phyloP scores from a whole-genome alignment of 2,888 invertebrate species.

The Cheiracanthium punctorium region DNA sequence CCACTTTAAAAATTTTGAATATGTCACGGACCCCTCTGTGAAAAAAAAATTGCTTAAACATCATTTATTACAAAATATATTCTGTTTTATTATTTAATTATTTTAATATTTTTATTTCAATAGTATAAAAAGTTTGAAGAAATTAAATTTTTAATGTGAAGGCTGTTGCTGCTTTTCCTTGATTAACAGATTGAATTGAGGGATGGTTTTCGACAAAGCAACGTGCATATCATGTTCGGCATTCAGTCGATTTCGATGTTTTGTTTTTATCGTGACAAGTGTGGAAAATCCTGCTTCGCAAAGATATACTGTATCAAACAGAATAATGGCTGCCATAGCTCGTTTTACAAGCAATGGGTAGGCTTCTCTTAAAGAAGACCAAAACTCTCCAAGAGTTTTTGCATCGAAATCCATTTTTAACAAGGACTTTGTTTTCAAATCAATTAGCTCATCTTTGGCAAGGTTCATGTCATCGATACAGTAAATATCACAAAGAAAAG shows the following conservation, averaged over 20 bases:
- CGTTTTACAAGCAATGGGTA: conserved; percentile 21
- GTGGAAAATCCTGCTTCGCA: conserved; percentile 38
- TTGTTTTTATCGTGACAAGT: conserved; percentile 37
- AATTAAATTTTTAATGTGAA: conserved; percentile 43
- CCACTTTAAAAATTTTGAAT: conserved; percentile 43
- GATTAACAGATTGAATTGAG: conserved; percentile 46
- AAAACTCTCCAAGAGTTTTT: too few species aligned
- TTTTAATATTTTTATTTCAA: too few species aligned
- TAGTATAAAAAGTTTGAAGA: too few species aligned
- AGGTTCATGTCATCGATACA: conserved; percentile 48
- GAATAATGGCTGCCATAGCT: conserved; percentile 47
- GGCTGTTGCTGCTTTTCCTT: conserved; percentile 49
- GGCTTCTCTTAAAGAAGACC: conserved; percentile 17
- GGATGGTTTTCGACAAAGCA: conserved; percentile 49
- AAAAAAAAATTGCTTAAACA: conserved; percentile 41
- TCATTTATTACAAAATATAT: conserved; percentile 35
- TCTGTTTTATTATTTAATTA: conserved; percentile 28
- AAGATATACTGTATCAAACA: conserved; percentile 44
- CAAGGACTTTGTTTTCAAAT: conserved; percentile 36
- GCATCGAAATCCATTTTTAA: too few species aligned
- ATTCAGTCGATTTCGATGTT: conserved; percentile 46
- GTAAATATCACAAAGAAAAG: conserved; percentile 53
- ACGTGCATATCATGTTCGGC: conserved; percentile 39
- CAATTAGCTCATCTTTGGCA: conserved; percentile 34
- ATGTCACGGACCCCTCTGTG: conserved; percentile 38